Conservation (phyloP, 2,888 invertebrate species). For the Euplexia lucipara region DNA sequence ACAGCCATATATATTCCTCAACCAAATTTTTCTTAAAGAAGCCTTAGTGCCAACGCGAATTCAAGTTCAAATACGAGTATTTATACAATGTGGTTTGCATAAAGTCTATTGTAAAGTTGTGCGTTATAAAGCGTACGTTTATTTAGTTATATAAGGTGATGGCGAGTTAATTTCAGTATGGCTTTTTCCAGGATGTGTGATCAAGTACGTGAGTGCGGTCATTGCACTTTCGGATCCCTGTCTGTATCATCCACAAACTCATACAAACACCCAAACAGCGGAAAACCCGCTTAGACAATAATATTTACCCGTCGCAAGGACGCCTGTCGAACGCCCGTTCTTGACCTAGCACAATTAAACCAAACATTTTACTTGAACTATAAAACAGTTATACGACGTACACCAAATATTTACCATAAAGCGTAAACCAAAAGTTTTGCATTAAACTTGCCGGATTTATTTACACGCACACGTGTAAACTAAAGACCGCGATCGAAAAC, state of each 20-base stretch:
- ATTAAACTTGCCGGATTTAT: constrained; percentile 89
- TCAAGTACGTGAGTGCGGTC: constrained; percentile 62
- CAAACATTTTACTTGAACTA: constrained; percentile 90
- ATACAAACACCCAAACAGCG: constrained; percentile 86
- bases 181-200: constrained; percentile 7
- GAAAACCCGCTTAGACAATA: constrained; percentile 90
- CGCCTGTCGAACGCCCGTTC: constrained; percentile 90
- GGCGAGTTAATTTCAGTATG: not conserved
- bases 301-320: constrained; percentile 90
- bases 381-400: constrained; percentile 90
- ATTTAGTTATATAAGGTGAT: too few relatives aligned
- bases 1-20: not conserved
- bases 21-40: not conserved
- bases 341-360: constrained; percentile 91
- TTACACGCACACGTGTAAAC: constrained; percentile 84
- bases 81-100: too few relatives aligned
- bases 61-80: not conserved
- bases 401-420: constrained; percentile 91
- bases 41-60: not conserved
- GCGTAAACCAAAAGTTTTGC: constrained; percentile 91
- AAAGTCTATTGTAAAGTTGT: not conserved
- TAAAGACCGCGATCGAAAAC: constrained; percentile 66
- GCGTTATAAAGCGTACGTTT: too few relatives aligned
- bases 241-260: constrained; percentile 81
- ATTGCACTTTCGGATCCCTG: constrained; percentile 75